Evolutionary conservation across 2,888 invertebrate genomes (phyloP).

Genomic region (Linnaemya tessellans): DNA sequence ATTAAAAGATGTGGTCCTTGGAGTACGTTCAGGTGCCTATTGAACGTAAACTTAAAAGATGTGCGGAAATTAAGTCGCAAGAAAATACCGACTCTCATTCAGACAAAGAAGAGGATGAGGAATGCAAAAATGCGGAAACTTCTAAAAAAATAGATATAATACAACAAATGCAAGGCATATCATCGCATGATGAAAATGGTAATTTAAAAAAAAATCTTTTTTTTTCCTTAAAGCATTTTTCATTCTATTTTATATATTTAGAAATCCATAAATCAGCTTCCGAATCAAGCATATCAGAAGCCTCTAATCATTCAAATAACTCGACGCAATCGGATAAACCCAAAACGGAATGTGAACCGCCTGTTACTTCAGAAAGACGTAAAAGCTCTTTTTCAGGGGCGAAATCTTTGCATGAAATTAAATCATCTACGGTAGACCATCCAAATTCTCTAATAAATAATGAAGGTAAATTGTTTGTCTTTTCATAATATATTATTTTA

Average conservation of each 20-base stretch:
- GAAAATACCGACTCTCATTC: slow-evolving; percentile 83
- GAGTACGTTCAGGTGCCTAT: slow-evolving; percentile 94
- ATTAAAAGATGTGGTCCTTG: slow-evolving; percentile 95
- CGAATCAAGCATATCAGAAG: slow-evolving; percentile 93
- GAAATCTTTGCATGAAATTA: slow-evolving; percentile 83
- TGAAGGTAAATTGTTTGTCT: slow-evolving; percentile 72
- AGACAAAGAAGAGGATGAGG: slow-evolving; percentile 59
- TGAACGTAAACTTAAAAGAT: slow-evolving; percentile 82
- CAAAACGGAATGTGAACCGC: slow-evolving; percentile 80
- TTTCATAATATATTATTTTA: neutral
- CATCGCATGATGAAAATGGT: slow-evolving; percentile 86
- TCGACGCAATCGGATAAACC: slow-evolving; percentile 87
- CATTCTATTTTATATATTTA: slow-evolving; percentile 63
- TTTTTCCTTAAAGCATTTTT: neutral
- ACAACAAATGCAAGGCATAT: slow-evolving; percentile 89
- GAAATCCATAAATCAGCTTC: slow-evolving; percentile 92
- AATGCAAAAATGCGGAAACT: slow-evolving; percentile 68
- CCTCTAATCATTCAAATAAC: slow-evolving; percentile 89
- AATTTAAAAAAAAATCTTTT: slow-evolving; percentile 35
- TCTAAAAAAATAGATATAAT: slow-evolving; percentile 85
- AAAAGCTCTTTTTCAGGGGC: slow-evolving; percentile 82
- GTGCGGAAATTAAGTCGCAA: slow-evolving; percentile 83
- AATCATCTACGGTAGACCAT: slow-evolving; percentile 82
- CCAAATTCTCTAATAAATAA: slow-evolving; percentile 75
- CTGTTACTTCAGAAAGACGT: slow-evolving; percentile 74